These are phyloP conservation scores for Dasysyrphus tricinctus DNA, from an alignment of 2,888 invertebrate species.

Conservation along the genomic window DNA sequence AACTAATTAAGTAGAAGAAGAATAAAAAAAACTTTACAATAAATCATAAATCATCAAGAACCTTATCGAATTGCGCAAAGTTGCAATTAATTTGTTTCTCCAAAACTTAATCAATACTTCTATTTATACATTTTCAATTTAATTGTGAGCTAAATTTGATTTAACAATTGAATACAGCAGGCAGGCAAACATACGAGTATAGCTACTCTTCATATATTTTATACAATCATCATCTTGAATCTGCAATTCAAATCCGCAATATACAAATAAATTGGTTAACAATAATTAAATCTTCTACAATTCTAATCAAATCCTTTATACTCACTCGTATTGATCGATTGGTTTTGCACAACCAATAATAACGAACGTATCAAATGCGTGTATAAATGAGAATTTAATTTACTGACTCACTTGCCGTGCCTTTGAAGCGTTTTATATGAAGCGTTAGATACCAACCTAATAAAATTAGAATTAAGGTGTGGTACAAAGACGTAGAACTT, in stretches of 20 bases:
- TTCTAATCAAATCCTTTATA: conserved; percentile 18
- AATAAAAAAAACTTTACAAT: too few relatives aligned
- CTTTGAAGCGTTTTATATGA: conserved; percentile 10
- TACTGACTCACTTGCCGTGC: conserved; percentile 15
- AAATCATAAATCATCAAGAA: neutral
- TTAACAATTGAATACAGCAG: neutral
- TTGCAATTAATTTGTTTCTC: conserved; percentile 4
- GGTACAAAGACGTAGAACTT: neutral
- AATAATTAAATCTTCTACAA: conserved; percentile 22
- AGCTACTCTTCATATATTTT: neutral
- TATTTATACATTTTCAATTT: neutral
- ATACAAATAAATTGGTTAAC: conserved; percentile 27
- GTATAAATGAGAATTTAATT: conserved; percentile 32
- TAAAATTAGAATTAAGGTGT: conserved; percentile 26
- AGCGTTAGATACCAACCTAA: neutral
- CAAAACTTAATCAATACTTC: conserved; percentile 18
- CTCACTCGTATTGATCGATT: conserved; percentile 9
- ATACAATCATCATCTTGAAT: conserved; percentile 15
- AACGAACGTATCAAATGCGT: neutral
- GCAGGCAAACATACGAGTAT: too few relatives aligned
- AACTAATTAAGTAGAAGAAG: too few relatives aligned
- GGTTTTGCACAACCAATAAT: neutral
- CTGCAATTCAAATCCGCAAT: conserved; percentile 25
- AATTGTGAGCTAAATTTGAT: neutral
- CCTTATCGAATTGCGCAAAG: neutral